Percentiles rank a stretch among this genome's conserved stretches.
These are phyloP conservation scores for Amblyornis subalaris DNA, from an alignment of 2,113 vertebrate species.

Conservation along the genomic window DNA sequence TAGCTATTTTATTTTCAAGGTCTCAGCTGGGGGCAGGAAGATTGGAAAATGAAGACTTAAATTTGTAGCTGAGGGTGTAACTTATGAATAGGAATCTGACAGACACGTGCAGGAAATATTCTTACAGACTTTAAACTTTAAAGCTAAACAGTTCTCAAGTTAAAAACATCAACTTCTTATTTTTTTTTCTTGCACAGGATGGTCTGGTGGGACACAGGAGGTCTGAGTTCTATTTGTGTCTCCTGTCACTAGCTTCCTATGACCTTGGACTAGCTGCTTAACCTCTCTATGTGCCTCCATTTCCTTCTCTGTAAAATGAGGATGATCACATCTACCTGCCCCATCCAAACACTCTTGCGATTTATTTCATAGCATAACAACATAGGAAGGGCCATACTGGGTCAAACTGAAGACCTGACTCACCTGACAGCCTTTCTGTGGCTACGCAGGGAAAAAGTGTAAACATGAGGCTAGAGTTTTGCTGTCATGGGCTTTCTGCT, in stretches of 20 bases:
- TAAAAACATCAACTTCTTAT: constrained; percentile 22
- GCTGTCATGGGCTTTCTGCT: background rate
- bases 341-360: background rate
- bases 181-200: constrained; percentile 39
- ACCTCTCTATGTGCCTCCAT: background rate
- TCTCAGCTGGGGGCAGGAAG: constrained; percentile 35
- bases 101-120: constrained; percentile 40
- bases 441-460: background rate
- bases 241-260: constrained; percentile 50
- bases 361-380: background rate
- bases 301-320: constrained; percentile 8
- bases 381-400: background rate
- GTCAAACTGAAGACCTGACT: background rate
- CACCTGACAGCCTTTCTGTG: background rate
- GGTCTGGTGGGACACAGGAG: constrained; percentile 40
- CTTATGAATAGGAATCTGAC: background rate
- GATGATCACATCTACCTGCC: background rate
- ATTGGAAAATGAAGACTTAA: constrained; percentile 2
- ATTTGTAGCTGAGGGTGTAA: background rate
- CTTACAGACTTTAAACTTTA: constrained; percentile 13
- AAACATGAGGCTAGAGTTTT: rapidly evolving
- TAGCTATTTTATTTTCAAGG: constrained; percentile 15
- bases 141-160: constrained; percentile 51
- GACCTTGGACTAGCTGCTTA: constrained; percentile 13
- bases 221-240: constrained; percentile 31